A percentile compares a stretch with the other conserved stretches of the same genome.
Evolutionary conservation across 2,797 vertebrate genomes (phyloP).

Genomic region (Danionella dracula): DNA sequence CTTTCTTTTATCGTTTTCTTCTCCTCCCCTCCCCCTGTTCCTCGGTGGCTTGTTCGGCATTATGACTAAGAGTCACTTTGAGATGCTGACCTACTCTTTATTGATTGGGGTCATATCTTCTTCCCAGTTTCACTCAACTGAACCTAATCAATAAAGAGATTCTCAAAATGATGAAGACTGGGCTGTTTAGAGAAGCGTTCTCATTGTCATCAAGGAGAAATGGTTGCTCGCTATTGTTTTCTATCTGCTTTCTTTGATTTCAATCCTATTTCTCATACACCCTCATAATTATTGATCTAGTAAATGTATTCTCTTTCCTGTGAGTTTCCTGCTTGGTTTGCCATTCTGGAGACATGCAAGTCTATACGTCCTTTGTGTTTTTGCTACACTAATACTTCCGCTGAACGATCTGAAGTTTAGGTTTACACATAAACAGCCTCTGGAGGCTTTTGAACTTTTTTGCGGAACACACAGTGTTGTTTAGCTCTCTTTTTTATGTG

Average conservation of each 20-base stretch:
- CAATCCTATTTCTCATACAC: background rate
- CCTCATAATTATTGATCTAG: conserved; percentile 30
- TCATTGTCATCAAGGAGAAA: background rate
- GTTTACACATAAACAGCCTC: conserved; percentile 18
- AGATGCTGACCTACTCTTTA: conserved; percentile 40
- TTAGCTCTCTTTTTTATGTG: no score
- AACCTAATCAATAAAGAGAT: conserved; percentile 34
- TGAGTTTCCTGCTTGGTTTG: conserved; percentile 7
- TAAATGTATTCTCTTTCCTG: conserved; percentile 26
- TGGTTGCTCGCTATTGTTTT: background rate
- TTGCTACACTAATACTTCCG: conserved; percentile 31
- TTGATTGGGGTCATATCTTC: conserved; percentile 42
- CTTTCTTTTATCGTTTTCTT: background rate
- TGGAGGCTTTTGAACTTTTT: background rate
- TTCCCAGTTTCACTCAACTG: conserved; percentile 34
- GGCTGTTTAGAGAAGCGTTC: background rate
- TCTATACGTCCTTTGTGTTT: conserved; percentile 21
- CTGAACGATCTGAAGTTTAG: conserved; percentile 26
- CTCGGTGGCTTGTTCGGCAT: conserved; percentile 26
- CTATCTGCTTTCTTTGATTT: background rate
- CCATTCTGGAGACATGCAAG: conserved; percentile 9
- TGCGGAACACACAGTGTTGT: background rate
- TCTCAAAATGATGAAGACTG: conserved; percentile 14
- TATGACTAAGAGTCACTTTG: conserved; percentile 41
- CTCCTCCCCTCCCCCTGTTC: background rate